A percentile compares a stretch with the other conserved stretches of the same genome.
phyloP scores from a whole-genome alignment of 1,140 invertebrate genomes.

The Lamellibrachia luymesi region DNA sequence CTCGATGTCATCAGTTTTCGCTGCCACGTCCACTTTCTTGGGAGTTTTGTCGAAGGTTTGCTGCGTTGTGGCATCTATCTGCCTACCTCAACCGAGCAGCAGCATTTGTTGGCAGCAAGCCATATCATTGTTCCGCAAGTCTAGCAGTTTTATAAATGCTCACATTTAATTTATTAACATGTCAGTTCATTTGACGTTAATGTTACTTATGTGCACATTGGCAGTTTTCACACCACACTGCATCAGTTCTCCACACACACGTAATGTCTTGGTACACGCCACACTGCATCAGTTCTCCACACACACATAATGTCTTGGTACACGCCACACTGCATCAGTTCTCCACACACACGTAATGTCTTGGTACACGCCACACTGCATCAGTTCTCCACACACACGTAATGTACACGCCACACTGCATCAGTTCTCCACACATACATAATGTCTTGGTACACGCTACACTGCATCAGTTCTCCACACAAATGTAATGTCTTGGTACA shows the following conservation, averaged over 20 bases:
- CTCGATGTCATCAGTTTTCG: neutral
- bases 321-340: no score
- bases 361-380: no score
- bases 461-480: neutral
- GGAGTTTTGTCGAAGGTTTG: neutral
- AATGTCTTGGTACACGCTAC: no score
- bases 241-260: neutral
- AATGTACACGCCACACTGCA: no score
- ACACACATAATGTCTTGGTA: no score
- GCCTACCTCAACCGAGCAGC: neutral
- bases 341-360: no score
- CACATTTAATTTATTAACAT: constrained; percentile 6
- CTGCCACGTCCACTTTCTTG: neutral
- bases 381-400: no score
- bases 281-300: neutral
- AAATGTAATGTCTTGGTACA: no score
- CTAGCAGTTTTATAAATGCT: neutral
- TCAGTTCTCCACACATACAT: no score
- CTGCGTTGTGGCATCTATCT: neutral
- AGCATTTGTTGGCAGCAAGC: neutral
- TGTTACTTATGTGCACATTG: neutral
- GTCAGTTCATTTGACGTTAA: neutral
- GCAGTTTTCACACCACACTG: neutral
- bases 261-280: neutral
- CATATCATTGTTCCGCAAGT: neutral